These are phyloP conservation scores for Cyrtonyx montezumae DNA, from an alignment of 2,113 vertebrate species.

Conservation along the genomic window DNA sequence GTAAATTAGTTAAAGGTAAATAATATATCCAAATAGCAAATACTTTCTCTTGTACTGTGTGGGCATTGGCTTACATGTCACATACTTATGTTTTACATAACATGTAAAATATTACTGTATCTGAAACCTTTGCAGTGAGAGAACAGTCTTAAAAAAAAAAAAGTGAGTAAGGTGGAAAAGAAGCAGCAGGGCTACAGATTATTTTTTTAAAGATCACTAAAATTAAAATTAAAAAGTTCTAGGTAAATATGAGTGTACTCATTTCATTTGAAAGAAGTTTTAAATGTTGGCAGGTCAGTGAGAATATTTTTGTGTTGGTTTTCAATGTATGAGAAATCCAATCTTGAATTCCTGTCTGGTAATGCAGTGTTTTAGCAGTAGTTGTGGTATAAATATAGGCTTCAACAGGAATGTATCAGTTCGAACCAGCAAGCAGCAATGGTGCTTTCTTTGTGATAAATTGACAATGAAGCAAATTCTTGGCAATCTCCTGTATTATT, in stretches of 20 bases:
- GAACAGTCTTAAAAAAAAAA: slow-evolving; percentile 22
- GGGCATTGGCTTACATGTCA: slow-evolving; percentile 32
- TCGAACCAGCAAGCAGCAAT: slow-evolving; percentile 54
- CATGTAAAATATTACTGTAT: slow-evolving; percentile 50
- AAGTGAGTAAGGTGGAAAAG: background rate
- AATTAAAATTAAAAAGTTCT: background rate
- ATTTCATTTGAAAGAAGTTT: slow-evolving; percentile 43
- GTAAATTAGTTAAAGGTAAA: slow-evolving; percentile 8
- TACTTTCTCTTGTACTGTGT: background rate
- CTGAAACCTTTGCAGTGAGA: slow-evolving; percentile 21
- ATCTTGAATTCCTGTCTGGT: background rate
- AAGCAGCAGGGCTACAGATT: background rate
- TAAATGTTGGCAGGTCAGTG: background rate
- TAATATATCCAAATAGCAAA: background rate
- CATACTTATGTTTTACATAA: slow-evolving; percentile 16
- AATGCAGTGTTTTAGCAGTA: slow-evolving; percentile 6
- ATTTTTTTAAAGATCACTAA: background rate
- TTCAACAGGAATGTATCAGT: slow-evolving; percentile 9
- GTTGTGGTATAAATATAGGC: slow-evolving; percentile 38
- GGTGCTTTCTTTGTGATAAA: slow-evolving; percentile 65
- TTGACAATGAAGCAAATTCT: slow-evolving; percentile 53
- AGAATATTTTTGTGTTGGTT: slow-evolving; percentile 18
- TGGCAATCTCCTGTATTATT: slow-evolving; percentile 71
- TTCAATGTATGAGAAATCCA: background rate
- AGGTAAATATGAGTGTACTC: background rate